Base-by-base conservation (phyloP, 1,140 invertebrate species). In the Triops longicaudatus region DNA sequence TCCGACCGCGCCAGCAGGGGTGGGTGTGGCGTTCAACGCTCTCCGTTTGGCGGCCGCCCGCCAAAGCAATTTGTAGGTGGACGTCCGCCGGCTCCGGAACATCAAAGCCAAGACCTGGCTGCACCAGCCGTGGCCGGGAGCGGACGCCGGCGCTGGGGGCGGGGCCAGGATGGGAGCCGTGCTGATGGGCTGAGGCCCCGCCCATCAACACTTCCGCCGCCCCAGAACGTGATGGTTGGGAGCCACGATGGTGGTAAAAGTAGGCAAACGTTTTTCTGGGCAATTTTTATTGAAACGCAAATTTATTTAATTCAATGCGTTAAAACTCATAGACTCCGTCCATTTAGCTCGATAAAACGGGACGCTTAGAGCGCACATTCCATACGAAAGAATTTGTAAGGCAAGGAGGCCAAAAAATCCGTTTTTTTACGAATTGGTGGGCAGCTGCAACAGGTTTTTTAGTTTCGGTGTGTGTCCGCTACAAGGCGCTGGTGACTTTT, bases 11-110 rank as follows among this genome's bases (percentile, higher is more conserved):
- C 41, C 75, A 78, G 44, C 75, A 78, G 44, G 80, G 78, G 75
- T 80, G 77, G 31, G 79, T 9, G 72, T 42, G 10, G 63, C 74
- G 72, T 73, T 82, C 80, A 42, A 80, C 81, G 28, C 83, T 85
- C 77, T 81, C 80, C 80, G 81, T 86, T 84, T 83, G 85, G 82
- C 76, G 85, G 83, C 78, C 88, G 86, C 85, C 84, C 89, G 89
- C 85, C 88, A 87, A 85, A 91, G 85, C 82, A 88, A 88, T 85
- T 87, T 90, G 87, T 87, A 88, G 83, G 90, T 85, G 80, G 85
- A 84, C 82, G 85, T 87, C 83, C 89, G 87, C 85, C 86, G 89
- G 85, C 87, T 88, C 83, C 89, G 88, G 86, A 91, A 91, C 90
- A 91, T 91, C 87, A 89, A 91, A 87, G 78, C 75, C 50, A 63